Evolutionary conservation across 2,888 invertebrate species (phyloP).

Genomic region (Archaeoteleia sp.): DNA sequence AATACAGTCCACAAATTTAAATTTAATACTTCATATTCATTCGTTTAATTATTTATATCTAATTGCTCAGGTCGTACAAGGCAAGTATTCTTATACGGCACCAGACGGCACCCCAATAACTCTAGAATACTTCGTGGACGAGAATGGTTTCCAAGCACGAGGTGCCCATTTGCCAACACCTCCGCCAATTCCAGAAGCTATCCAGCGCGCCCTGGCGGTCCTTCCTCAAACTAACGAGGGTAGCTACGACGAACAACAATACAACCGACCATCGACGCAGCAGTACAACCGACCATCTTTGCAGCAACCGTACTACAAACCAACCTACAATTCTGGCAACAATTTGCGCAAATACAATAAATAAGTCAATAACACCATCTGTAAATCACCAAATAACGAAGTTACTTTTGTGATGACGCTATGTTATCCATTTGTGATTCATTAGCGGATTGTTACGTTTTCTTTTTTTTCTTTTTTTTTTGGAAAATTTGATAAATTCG

Average conservation of each 20-base stretch:
- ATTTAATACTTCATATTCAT: too few species aligned
- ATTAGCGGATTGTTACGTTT: too few species aligned
- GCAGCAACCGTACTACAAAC: conserved; percentile 51
- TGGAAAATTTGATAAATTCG: too few species aligned
- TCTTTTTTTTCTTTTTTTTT: too few species aligned
- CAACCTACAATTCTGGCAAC: conserved; percentile 54
- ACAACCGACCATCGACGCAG: conserved; percentile 61
- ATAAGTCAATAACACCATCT: too few species aligned
- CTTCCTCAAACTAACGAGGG: conserved; percentile 75
- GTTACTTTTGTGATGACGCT: too few species aligned
- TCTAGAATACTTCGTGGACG: conserved; percentile 84
- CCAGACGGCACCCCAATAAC: conserved; percentile 85
- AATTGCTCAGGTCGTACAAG: conserved; percentile 81
- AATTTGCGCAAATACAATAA: conserved; percentile 54
- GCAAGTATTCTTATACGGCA: conserved; percentile 84
- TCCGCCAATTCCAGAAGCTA: conserved; percentile 84
- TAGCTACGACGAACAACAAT: conserved; percentile 70
- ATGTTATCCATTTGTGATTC: too few species aligned
- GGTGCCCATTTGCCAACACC: conserved; percentile 83
- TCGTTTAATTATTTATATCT: too few species aligned
- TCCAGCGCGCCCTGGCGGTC: conserved; percentile 78
- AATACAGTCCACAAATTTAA: too few species aligned
- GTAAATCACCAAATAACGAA: too few species aligned
- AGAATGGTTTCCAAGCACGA: conserved; percentile 85
- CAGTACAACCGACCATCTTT: conserved; percentile 59